These are phyloP conservation scores for Bugula neritina DNA, from an alignment of 2,888 invertebrate genomes.

Conservation along the genomic window DNA sequence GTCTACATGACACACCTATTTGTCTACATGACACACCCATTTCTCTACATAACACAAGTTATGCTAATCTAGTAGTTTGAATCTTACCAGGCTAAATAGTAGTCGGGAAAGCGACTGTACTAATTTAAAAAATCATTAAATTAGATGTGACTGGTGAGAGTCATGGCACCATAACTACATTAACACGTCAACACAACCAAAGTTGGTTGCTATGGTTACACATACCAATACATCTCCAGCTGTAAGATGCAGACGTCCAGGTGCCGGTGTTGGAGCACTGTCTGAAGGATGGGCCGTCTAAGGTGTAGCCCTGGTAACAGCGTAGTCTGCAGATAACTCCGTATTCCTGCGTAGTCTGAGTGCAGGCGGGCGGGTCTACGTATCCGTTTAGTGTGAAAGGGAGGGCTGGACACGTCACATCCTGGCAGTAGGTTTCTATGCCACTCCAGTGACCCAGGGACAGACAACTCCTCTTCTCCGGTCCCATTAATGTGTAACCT, in stretches of 20 bases:
- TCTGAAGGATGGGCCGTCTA: conserved; percentile 58
- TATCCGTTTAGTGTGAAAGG: conserved; percentile 58
- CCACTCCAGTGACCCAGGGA: conserved; percentile 68
- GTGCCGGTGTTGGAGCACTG: conserved; percentile 60
- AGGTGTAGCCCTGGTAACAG: conserved; percentile 61
- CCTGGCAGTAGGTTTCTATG: conserved; percentile 62
- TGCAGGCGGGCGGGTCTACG: conserved; percentile 59
- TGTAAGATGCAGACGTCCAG: conserved; percentile 53
- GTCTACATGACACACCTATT: too few species aligned
- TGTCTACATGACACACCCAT: too few species aligned
- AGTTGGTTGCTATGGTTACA: too few species aligned
- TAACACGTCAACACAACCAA: too few species aligned
- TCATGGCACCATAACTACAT: too few species aligned
- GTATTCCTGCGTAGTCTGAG: conserved; percentile 57
- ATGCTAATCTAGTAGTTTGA: too few species aligned
- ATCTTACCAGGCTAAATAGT: too few species aligned
- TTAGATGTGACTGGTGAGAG: too few species aligned
- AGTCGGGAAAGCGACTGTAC: too few species aligned
- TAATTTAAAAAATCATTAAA: too few species aligned
- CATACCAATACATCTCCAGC: conserved; percentile 57
- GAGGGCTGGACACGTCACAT: conserved; percentile 58
- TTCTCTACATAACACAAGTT: too few species aligned
- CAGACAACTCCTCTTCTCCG: conserved; percentile 62
- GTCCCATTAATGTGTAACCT: conserved; percentile 64
- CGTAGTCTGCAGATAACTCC: conserved; percentile 60